These are phyloP conservation scores for Brachycybe producta DNA, from an alignment of 2,888 invertebrate species.

Conservation along the genomic window DNA sequence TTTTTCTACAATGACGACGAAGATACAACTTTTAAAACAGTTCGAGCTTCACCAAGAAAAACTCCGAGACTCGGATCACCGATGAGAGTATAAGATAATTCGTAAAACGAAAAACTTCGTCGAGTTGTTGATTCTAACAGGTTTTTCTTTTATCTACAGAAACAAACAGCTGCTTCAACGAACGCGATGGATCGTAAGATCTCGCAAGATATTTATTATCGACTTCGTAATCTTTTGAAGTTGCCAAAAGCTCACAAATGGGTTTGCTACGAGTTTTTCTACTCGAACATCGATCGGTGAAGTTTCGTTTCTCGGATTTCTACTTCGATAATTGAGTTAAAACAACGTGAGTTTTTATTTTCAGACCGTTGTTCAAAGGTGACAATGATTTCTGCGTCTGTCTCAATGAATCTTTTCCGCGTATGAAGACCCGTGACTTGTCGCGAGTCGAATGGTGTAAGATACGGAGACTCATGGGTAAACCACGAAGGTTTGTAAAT, in stretches of 20 bases:
- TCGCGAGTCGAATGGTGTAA: constrained; percentile 90
- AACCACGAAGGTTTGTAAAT: constrained; percentile 80
- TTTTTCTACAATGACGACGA: constrained; percentile 74
- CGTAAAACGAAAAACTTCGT: no score
- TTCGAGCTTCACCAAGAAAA: constrained; percentile 56
- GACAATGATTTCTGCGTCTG: constrained; percentile 95
- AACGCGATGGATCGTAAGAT: constrained; percentile 53
- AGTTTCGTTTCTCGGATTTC: not conserved
- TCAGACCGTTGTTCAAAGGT: constrained; percentile 75
- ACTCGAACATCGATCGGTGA: constrained; percentile 84
- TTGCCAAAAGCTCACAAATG: constrained; percentile 97
- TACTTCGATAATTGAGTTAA: not conserved
- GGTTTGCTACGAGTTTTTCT: constrained; percentile 99
- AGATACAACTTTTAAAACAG: constrained; percentile 27
- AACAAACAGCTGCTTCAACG: constrained; percentile 1
- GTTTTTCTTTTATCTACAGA: not conserved
- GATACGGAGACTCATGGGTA: constrained; percentile 90
- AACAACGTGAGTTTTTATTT: not conserved
- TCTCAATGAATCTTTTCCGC: constrained; percentile 84
- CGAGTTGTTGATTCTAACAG: no score
- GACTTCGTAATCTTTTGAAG: constrained; percentile 81
- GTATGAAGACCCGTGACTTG: constrained; percentile 67
- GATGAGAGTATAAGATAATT: constrained; percentile 28
- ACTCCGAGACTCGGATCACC: constrained; percentile 45
- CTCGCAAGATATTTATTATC: constrained; percentile 77